These are phyloP conservation scores for Ophraella communa DNA, from an alignment of 2,888 invertebrate species.

Conservation along the genomic window DNA sequence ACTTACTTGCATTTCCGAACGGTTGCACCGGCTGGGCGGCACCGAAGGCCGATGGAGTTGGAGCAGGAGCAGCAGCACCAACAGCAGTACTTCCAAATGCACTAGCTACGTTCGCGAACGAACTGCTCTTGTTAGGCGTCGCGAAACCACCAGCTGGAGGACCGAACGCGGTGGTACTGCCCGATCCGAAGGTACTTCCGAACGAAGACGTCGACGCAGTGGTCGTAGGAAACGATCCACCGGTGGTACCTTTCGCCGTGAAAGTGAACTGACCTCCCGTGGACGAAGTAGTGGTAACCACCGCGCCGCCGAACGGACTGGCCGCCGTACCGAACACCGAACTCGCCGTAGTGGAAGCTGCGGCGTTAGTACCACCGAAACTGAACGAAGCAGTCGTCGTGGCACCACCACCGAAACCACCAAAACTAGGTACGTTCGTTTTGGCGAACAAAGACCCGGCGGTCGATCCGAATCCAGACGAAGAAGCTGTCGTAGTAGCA, in stretches of 20 bases:
- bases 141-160: conserved; percentile 29
- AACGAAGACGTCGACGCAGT: conserved; percentile 27
- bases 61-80: background rate
- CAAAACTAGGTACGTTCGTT: background rate
- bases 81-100: conserved; percentile 16
- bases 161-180: conserved; percentile 24
- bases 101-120: conserved; percentile 19
- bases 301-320: conserved; percentile 35
- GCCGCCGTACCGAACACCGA: conserved; percentile 16
- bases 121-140: conserved; percentile 45
- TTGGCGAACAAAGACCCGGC: background rate
- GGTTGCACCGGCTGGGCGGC: conserved; percentile 11
- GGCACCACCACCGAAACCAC: conserved; percentile 28
- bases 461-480: background rate
- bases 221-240: conserved; percentile 39
- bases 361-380: conserved; percentile 5
- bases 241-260: conserved; percentile 10
- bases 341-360: conserved; percentile 8
- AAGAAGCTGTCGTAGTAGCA: conserved; percentile 18
- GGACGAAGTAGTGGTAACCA: conserved; percentile 35
- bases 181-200: conserved; percentile 31
- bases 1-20: conserved; percentile 22
- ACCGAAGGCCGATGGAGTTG: conserved; percentile 39
- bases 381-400: conserved; percentile 22
- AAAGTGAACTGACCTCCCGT: conserved; percentile 24